Evolutionary conservation across 2,113 vertebrate species (phyloP).

Genomic region (Poeciliopsis turrubarensis): DNA sequence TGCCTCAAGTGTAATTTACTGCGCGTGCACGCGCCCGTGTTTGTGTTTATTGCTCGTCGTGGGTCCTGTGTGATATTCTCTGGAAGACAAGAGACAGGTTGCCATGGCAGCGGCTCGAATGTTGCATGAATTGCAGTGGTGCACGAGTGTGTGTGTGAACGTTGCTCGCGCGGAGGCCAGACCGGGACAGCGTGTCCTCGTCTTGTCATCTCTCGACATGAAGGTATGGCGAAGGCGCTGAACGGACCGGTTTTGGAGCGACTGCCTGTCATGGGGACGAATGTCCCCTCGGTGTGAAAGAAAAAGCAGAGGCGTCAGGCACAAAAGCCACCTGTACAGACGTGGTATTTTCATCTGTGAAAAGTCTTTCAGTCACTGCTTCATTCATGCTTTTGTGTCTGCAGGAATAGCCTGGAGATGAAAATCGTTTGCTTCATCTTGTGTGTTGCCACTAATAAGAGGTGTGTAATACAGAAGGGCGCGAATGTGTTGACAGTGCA

Average conservation of each 20-base stretch:
- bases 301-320: slow-evolving; percentile 26
- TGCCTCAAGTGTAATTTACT: slow-evolving; percentile 48
- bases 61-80: slow-evolving; percentile 55
- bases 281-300: slow-evolving; percentile 7
- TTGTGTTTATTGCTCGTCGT: slow-evolving; percentile 63
- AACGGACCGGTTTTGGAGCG: slow-evolving; percentile 30
- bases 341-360: neutral
- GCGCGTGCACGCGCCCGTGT: slow-evolving; percentile 30
- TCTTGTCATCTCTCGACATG: slow-evolving; percentile 47
- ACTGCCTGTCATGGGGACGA: slow-evolving; percentile 31
- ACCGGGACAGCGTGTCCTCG: slow-evolving; percentile 56
- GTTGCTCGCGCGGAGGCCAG: slow-evolving; percentile 57
- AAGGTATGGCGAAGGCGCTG: slow-evolving; percentile 24
- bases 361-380: neutral
- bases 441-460: neutral
- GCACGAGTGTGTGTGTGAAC: slow-evolving; percentile 19
- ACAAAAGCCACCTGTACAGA: slow-evolving; percentile 15
- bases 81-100: slow-evolving; percentile 65
- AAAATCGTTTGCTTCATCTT: neutral
- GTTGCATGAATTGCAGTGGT: slow-evolving; percentile 43
- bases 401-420: neutral
- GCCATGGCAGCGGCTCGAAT: slow-evolving; percentile 74
- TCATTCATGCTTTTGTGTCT: neutral
- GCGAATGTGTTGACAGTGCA: neutral
- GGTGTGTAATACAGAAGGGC: neutral